Conservation (phyloP, 1,140 invertebrate species). For the Laupala kohalensis region DNA sequence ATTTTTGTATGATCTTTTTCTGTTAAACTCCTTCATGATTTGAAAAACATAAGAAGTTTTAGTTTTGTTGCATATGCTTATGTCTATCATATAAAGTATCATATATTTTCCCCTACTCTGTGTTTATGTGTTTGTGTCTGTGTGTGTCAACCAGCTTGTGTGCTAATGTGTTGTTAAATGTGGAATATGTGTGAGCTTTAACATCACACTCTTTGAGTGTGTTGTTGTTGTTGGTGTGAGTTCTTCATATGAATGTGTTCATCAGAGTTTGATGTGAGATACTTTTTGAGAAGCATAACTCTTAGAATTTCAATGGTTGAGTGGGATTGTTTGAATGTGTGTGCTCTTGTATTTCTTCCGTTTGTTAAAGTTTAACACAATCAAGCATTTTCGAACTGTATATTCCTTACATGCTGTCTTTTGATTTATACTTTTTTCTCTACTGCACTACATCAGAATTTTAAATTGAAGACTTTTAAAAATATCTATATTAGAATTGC, state of each 20-base stretch:
- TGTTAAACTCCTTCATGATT: neutral
- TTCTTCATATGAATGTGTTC: constrained; percentile 8
- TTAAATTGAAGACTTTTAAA: too few species aligned
- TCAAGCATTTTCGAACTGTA: constrained; percentile 2
- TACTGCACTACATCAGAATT: too few species aligned
- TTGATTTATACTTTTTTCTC: too few species aligned
- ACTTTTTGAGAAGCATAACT: too few species aligned
- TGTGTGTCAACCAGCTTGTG: constrained; percentile 6
- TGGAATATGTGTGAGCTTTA: constrained; percentile 3
- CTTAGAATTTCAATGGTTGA: constrained; percentile 18
- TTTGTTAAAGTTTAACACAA: constrained; percentile 10
- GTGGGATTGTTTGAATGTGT: constrained; percentile 11
- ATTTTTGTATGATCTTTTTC: neutral
- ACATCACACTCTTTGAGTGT: neutral
- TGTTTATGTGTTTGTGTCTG: constrained; percentile 25
- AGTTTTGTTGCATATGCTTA: constrained; percentile 25
- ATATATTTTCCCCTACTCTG: constrained; percentile 30
- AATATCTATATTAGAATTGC: too few species aligned
- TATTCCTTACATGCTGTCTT: neutral
- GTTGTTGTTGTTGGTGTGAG: neutral
- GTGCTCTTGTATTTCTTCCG: constrained; percentile 11
- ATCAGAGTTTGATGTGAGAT: neutral
- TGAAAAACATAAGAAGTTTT: neutral
- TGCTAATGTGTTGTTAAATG: constrained; percentile 3
- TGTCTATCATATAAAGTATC: constrained; percentile 39